Evolutionary conservation across 2,888 invertebrate genomes (phyloP), one percentile per base, ranked within the genome.

Genomic region (Uloborus plumipes): DNA sequence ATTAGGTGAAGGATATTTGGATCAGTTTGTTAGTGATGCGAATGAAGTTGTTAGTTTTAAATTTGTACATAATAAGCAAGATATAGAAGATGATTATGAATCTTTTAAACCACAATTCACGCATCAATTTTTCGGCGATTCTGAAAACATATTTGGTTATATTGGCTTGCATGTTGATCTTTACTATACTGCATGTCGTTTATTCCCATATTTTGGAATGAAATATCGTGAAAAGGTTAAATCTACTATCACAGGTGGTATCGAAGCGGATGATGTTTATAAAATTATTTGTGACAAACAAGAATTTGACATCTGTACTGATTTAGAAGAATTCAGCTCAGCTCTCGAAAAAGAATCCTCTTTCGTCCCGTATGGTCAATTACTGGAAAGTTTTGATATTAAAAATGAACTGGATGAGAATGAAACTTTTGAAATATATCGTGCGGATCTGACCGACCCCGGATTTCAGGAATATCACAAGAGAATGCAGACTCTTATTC

Each of bases 91-190:
- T 89, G 92, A 93, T 50, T 90, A 90, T 0, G 64, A 75, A 50
- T 53, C 90, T 51, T 96, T 96, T 88, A 91, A 92, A 53, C 96
- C 97, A 0, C 93, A 93, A 76, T 96, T 97, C 94, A 94, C 95
- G 71, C 96, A 98, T 91, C 97, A 98, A 90, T 93, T 97, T 78
- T 97, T 96, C 89, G 96, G 96, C 7, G 94, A 95, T 86, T 72
- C 80, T 87, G 99, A 99, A 90, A 94, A 93, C 84, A 96, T 99
- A 88, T 97, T 97, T 91, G 99, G 98, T 3, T 99, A 97, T 88
- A 93, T 94, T 88, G 94, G 95, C 87, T 90, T 98, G 51, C 91
- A 91, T 81, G 92, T 98, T 3, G 91, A 93, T 85, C 89, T 98
- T 3, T 94, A 93, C 88, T 97, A 95, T 88, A 93, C 93, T 83